Evolutionary conservation across 1,140 invertebrate species (phyloP), one percentile per base, ranked within the genome.

Genomic region (Panagrolaimus sp.): DNA sequence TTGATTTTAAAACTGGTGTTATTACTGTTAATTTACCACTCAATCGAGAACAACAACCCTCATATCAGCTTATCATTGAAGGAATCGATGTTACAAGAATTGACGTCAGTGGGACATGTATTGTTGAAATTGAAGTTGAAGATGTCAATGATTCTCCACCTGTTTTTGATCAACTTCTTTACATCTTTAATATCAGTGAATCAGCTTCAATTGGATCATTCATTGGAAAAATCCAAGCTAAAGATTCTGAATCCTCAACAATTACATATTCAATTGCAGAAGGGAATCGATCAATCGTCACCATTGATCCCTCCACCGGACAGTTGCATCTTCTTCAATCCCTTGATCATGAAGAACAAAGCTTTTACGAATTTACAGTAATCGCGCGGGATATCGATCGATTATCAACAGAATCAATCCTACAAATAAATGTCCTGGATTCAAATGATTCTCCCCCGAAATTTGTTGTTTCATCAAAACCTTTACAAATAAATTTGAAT

Each of bases 81-180:
- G 93, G 92, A 0, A 88, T 89, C 65, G 93, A 95, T 83, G 0
- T 86, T 86, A n/a, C 88, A 90, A 43, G 85, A 86, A 71, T 95
- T 94, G 83, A 85, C 87, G 8, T 84, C 96, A 15, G 90, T 87
- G 0, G 88, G 93, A 0, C 86, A 90, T 0, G 92, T 91, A 0
- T 87, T 38, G 85, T 89, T n/a, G 77, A 84, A 43, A 86, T 89
- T 44, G 81, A 77, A 7, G 88, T 98, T 5, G 88, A 89, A 28
- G 94, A 97, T 85, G 90, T 96, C 74, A 96, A 97, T 84, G 94
- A 98, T 85, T 94, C 94, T 80, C 88, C 91, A 8, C 94, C 94
- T 0, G 89, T 89, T 75, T 98, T 98, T 82, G 87, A 92, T 52
- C 90, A 94, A 84, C 89, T 91, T 0, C 90, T 91, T 0, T 97